phyloP scores from a whole-genome alignment of 2,113 vertebrate genomes.

The Mormyrus lacerda region DNA sequence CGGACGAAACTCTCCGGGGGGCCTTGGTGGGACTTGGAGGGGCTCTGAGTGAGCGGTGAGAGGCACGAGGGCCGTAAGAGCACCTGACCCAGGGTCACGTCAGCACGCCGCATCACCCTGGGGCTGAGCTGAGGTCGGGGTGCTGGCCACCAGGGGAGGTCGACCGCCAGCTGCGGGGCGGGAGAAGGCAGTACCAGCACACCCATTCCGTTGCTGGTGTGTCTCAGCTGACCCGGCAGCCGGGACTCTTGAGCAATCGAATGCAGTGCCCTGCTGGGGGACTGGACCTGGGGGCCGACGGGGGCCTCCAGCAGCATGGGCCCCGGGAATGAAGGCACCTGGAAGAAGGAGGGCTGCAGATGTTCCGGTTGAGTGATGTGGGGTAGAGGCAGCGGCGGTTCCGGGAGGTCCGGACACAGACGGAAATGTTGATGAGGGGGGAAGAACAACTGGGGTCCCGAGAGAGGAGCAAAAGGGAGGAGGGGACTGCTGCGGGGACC shows the following conservation, averaged over 20 bases:
- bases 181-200: slow-evolving; percentile 99
- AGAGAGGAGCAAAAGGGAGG: slow-evolving; percentile 83
- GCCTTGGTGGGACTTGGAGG: slow-evolving; percentile 87
- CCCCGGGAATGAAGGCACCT: slow-evolving; percentile 75
- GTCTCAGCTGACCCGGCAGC: slow-evolving; percentile 96
- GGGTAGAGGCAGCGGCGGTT: slow-evolving; percentile 68
- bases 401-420: slow-evolving; percentile 74
- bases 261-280: slow-evolving; percentile 69
- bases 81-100: slow-evolving; percentile 94
- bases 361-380: slow-evolving; percentile 64
- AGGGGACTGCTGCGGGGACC: slow-evolving; percentile 86
- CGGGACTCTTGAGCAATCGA: slow-evolving; percentile 94
- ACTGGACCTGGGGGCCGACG: slow-evolving; percentile 77
- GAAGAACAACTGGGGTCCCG: slow-evolving; percentile 81
- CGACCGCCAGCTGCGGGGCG: slow-evolving; percentile 78
- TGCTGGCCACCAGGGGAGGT: slow-evolving; percentile 81
- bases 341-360: slow-evolving; percentile 64
- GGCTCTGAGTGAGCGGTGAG: slow-evolving; percentile 95
- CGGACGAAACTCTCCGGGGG: slow-evolving; percentile 89
- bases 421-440: slow-evolving; percentile 71
- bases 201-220: slow-evolving; percentile 97
- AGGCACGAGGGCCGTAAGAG: slow-evolving; percentile 95
- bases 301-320: slow-evolving; percentile 92
- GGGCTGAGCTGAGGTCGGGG: slow-evolving; percentile 90
- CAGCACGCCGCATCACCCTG: slow-evolving; percentile 80